These are phyloP conservation scores for Drosophila ustulata DNA, from an alignment of 2,888 invertebrate genomes.

Conservation along the genomic window DNA sequence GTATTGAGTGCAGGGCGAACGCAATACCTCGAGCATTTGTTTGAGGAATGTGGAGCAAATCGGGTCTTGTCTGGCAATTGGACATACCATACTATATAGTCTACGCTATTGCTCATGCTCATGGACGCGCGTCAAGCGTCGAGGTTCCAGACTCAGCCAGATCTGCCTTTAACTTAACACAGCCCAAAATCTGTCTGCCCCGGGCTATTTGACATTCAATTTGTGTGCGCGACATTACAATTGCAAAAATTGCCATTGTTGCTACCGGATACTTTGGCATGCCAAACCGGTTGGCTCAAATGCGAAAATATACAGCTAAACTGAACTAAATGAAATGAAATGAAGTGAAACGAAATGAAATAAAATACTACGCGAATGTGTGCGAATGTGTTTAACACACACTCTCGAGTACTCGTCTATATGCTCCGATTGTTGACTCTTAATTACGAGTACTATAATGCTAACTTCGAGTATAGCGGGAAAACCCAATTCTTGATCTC, in stretches of 20 bases:
- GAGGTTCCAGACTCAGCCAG: conserved; percentile 53
- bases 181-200: conserved; percentile 32
- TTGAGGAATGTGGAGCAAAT: conserved; percentile 75
- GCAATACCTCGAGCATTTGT: conserved; percentile 48
- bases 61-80: conserved; percentile 64
- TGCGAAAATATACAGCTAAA: conserved; percentile 34
- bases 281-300: conserved; percentile 53
- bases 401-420: background rate
- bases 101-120: conserved; percentile 44
- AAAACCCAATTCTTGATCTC: background rate
- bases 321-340: conserved; percentile 22
- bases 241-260: conserved; percentile 71
- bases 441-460: conserved; percentile 10
- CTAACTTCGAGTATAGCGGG: background rate
- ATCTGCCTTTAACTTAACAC: conserved; percentile 34
- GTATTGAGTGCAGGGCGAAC: conserved; percentile 46
- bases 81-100: conserved; percentile 46
- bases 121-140: conserved; percentile 38
- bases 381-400: background rate
- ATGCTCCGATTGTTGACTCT: conserved; percentile 29
- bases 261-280: conserved; percentile 78
- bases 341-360: conserved; percentile 10
- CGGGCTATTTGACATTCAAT: conserved; percentile 73
- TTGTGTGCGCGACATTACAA: conserved; percentile 77
- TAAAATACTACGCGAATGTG: background rate